Base-by-base conservation (phyloP, 2,888 invertebrate genomes). In the Anagyrus pseudococci region DNA sequence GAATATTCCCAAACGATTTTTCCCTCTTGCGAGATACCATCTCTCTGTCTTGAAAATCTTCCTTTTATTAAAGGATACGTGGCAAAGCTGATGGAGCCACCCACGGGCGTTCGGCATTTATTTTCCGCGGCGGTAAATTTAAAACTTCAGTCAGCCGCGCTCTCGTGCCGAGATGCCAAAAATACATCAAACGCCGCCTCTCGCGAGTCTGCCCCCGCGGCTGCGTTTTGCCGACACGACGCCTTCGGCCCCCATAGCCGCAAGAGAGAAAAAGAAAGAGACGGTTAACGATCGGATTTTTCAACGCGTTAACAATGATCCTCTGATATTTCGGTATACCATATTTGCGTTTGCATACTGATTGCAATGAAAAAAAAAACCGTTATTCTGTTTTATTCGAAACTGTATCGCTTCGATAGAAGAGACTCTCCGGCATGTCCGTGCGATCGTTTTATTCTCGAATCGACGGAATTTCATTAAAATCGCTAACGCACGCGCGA, bases 281-380 rank as follows among this genome's bases (percentile, higher is more conserved):
- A 23, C 23, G 33, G 41, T 47, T 52, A 52, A 59, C 56, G 41
- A 25, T 19, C 41, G 52, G 37, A 53, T 64, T 49, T 64, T 64
- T 57, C 50, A 53, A 22, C 20, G 53, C 26, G 49, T 53, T 53
- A 56, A 56, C 55, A 56, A 64, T 64, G 29, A 50, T 56, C 19
- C 47, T 60, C 52, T 48, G 56, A 56, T 60, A 60, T 57, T 64
- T 57, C 48, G 41, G 53, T 56, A 56, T 53, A 26, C 57, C 57
- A 53, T 2, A 47, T 52, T 57, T 23, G 1, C 40, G 25, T 56
- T n/a, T n/a, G n/a, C n/a, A n/a, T n/a, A n/a, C n/a, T n/a, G n/a
- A n/a, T n/a, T n/a, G n/a, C n/a, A n/a, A n/a, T n/a, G n/a, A n/a
- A n/a, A n/a, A n/a, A n/a, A n/a, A n/a, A n/a, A n/a, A n/a, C n/a